phyloP scores from a whole-genome alignment of 2,113 vertebrate species.

The Ictalurus furcatus region DNA sequence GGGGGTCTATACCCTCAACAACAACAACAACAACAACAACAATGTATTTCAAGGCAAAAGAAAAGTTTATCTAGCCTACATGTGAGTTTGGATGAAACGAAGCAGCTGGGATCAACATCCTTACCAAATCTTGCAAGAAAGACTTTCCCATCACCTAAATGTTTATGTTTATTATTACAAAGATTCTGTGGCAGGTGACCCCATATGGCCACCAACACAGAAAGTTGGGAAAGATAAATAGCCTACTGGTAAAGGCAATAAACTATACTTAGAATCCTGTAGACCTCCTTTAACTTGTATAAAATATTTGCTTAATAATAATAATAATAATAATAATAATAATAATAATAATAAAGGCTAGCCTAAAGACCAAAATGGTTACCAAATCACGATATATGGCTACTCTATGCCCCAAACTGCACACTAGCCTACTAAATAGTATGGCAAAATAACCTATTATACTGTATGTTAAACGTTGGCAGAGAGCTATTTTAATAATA shows the following conservation, averaged over 20 bases:
- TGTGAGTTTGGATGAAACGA: not conserved
- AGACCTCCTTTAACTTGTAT: not conserved
- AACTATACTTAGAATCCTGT: not conserved
- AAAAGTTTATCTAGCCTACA: not conserved
- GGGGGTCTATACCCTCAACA: not conserved
- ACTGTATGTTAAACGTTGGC: no score
- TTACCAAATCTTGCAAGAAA: not conserved
- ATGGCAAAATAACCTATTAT: not conserved
- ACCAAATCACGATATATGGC: no score
- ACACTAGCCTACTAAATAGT: no score
- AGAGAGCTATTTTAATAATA: no score
- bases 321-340: no score
- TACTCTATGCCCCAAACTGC: not conserved
- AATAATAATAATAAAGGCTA: not conserved
- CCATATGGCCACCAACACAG: not conserved
- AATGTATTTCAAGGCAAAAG: not conserved
- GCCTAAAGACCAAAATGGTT: not conserved
- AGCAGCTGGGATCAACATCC: not conserved
- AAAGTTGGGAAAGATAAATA: not conserved
- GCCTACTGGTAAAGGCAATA: not conserved
- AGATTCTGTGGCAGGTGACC: not conserved
- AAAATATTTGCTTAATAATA: no score
- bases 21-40: not conserved
- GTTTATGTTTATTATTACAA: not conserved
- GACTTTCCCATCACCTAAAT: no score